Evolutionary conservation across 2,888 invertebrate species (phyloP).

Genomic region (Drosophila nigricruria): DNA sequence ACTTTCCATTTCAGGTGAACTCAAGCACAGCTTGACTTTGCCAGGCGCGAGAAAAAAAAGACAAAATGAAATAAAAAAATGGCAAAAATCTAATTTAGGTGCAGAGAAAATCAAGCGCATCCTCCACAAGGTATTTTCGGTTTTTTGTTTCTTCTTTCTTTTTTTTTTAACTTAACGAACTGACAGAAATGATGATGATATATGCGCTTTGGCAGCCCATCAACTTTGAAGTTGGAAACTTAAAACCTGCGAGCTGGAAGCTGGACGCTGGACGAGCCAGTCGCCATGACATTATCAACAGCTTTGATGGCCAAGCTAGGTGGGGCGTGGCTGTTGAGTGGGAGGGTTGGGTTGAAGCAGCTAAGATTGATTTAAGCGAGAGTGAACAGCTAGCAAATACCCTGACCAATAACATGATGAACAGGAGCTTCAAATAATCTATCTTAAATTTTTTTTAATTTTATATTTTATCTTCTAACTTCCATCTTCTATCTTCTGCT

Average conservation of each 20-base stretch:
- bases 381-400: background rate
- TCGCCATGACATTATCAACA: conserved; percentile 73
- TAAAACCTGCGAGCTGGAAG: conserved; percentile 12
- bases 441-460: background rate
- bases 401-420: too few relatives aligned
- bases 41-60: conserved; percentile 32
- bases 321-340: conserved; percentile 39
- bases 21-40: conserved; percentile 21
- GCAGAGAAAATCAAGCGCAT: conserved; percentile 73
- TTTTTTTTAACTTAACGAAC: conserved; percentile 15
- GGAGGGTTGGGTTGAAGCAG: conserved; percentile 3
- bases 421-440: background rate
- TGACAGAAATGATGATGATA: conserved; percentile 81
- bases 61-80: conserved; percentile 3
- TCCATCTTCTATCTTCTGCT: background rate
- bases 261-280: conserved; percentile 32
- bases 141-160: conserved; percentile 8
- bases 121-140: conserved; percentile 43
- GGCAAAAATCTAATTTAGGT: conserved; percentile 69
- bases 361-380: background rate
- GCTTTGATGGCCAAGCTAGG: conserved; percentile 56
- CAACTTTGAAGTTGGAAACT: conserved; percentile 47
- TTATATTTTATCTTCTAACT: background rate
- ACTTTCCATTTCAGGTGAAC: conserved; percentile 52
- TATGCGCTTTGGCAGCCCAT: conserved; percentile 75